Base-by-base conservation (phyloP, 92 coral and sea anemone species). In the Paramuricea clavata region DNA sequence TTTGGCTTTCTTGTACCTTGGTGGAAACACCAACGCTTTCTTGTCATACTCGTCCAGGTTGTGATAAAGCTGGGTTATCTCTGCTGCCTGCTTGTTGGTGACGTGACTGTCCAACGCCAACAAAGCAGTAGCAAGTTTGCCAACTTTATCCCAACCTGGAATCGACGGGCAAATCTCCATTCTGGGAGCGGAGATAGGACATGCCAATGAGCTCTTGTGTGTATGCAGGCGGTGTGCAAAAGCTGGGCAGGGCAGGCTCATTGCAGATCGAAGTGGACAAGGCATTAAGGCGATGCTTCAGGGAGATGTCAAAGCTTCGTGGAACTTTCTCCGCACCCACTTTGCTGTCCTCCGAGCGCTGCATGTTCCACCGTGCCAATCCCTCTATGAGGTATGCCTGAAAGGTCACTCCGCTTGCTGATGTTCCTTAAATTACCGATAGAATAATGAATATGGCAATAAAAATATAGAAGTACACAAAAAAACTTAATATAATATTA, bases 1-100 rank as follows among this genome's bases (percentile, higher is more conserved):
- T 78, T 77, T 75, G 74, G 77, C 89, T 83, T 89, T 84, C 69
- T 89, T 89, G 92, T 89, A 89, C 69, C 89, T 2, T 1, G 62
- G 62, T 5, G 23, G 11, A 9, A 54, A 54, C 3, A 13, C 22
- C 2, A 54, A 21, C 0, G 62, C 62, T 9, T 21, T 54, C 26
- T 54, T 54, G 62, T 54, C 62, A 21, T 54, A 54, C 11, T 6
- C 62, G 2, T 54, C 47, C 27, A 87, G 73, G 72, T 87, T 79
- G 22, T 17, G 57, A 30, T 79, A 80, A 65, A 80, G 33, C 12
- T 87, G 78, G 23, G 31, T 69, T 15, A 87, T 87, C 61, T 62
- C 74, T 19, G 31, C 61, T 10, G 90, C 90, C 30, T 87, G 70
- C 36, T 36, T 44, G 33, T 47, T 87, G 0, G 87, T 67, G 30